A percentile compares a stretch with the other conserved stretches of the same genome.
Conservation (phyloP, 2,113 vertebrate species). For the Hystrix cristata region DNA sequence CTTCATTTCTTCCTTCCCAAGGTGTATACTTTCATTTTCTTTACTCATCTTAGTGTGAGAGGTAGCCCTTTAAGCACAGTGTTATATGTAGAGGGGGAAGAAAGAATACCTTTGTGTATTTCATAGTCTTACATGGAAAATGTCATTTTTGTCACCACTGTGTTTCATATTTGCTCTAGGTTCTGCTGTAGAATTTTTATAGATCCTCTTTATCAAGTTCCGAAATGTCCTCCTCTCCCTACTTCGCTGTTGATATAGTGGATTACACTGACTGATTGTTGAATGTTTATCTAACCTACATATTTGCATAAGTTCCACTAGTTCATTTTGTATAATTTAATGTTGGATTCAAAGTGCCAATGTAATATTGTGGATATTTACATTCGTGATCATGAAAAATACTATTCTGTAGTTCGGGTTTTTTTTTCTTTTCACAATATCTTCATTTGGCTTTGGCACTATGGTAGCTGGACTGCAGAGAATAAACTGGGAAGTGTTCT, state of each 20-base stretch:
- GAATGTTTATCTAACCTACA: background rate
- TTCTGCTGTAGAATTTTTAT: background rate
- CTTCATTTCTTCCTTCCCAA: background rate
- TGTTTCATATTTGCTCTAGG: background rate
- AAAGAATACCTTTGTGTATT: background rate
- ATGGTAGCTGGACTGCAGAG: background rate
- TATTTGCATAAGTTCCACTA: background rate
- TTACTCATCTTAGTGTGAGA: background rate
- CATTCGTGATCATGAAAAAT: background rate
- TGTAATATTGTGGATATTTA: background rate
- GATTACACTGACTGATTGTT: background rate
- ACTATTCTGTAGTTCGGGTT: background rate
- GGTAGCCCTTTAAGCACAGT: background rate
- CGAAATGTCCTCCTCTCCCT: background rate
- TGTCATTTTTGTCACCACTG: background rate
- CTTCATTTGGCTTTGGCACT: background rate
- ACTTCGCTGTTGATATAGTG: background rate
- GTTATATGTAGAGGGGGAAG: background rate
- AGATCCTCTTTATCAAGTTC: background rate
- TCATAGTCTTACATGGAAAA: background rate
- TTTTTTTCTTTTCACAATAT: background rate
- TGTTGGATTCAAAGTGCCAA: background rate
- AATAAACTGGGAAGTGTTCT: background rate
- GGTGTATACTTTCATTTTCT: background rate
- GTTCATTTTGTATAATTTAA: background rate